A percentile compares a stretch with the other conserved stretches of the same genome.
phyloP scores from a whole-genome alignment of 2,113 vertebrate species.

The Cyanocitta stelleri region DNA sequence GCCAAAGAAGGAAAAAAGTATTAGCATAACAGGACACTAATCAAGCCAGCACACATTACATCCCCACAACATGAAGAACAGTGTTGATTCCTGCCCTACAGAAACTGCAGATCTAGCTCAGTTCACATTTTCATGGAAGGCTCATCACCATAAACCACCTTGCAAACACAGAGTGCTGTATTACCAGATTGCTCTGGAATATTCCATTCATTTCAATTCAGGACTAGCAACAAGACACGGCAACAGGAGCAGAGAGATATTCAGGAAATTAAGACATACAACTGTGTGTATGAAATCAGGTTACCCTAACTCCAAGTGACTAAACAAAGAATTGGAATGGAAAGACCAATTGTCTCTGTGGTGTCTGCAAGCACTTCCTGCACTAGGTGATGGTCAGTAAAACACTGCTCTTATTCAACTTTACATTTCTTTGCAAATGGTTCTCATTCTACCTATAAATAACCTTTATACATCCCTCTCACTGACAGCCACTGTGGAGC shows the following conservation, averaged over 20 bases:
- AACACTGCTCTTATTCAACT: not conserved
- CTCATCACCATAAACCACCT: not conserved
- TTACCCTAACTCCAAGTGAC: not conserved
- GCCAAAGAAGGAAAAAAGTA: conserved; percentile 18
- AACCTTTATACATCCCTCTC: not conserved
- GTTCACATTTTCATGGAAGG: not conserved
- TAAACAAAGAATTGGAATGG: not conserved
- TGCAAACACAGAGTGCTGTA: not conserved
- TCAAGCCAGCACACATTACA: not conserved
- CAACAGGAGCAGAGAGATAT: not conserved
- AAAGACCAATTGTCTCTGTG: not conserved
- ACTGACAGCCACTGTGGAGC: not conserved
- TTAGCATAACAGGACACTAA: not conserved
- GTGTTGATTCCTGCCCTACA: not conserved
- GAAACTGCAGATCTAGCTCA: not conserved
- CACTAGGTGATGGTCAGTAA: not conserved
- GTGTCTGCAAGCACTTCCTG: not conserved
- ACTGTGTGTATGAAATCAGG: conserved; percentile 1
- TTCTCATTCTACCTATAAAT: not conserved
- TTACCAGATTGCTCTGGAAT: not conserved
- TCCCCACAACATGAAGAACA: not conserved
- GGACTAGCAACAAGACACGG: not conserved
- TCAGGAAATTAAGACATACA: conserved; percentile 14
- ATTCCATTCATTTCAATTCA: not conserved
- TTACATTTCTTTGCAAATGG: not conserved